Base-by-base conservation (phyloP, 2,888 invertebrate genomes). In the Lottia scabra region DNA sequence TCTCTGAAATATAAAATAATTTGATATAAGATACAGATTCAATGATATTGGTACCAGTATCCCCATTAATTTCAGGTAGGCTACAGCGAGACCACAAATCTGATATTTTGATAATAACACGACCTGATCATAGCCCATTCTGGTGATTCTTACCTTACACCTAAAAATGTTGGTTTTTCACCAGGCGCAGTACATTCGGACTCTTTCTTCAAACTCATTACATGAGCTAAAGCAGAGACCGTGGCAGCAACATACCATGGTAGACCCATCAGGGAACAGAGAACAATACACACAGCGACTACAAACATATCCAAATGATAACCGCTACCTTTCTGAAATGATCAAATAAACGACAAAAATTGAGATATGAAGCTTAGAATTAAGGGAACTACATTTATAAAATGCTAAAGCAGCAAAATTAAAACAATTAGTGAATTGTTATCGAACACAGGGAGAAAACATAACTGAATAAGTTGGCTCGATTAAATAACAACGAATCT, bases 141-240 rank as follows among this genome's bases (percentile, higher is more conserved):
- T n/a, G n/a, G n/a, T n/a, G n/a, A 10, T 19, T 70, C 80, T 70
- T 80, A 92, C 92, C 92, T 92, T 27, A 98, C 97, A 70, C 99
- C 98, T 76, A 98, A 91, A 89, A 99, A 98, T 87, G 95, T 96
- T 0, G 98, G 97, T 85, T 96, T 96, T 89, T 99, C 99, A 76
- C 99, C 98, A 0, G 99, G 99, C 1, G 98, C 98, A 13, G 97
- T 95, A 88, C 96, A 96, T 90, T 98, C 98, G 0, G 97, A 97
- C 90, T 98, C 98, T 80, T 96, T 92, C 91, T 96, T 97, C 82
- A 99, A 91, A 0, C 97, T 97, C 90, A 98, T 97, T 3, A 99
- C 98, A 88, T 99, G 99, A 87, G 98, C 98, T 82, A 99, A 96
- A 77, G 98, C 97, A 43, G 99, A 91, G 2, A 99, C 99, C 0